Percentiles rank a stretch among this genome's conserved stretches.
Conservation (phyloP, 2,888 invertebrate species). For the Imbricaverruca yamaguchii region DNA sequence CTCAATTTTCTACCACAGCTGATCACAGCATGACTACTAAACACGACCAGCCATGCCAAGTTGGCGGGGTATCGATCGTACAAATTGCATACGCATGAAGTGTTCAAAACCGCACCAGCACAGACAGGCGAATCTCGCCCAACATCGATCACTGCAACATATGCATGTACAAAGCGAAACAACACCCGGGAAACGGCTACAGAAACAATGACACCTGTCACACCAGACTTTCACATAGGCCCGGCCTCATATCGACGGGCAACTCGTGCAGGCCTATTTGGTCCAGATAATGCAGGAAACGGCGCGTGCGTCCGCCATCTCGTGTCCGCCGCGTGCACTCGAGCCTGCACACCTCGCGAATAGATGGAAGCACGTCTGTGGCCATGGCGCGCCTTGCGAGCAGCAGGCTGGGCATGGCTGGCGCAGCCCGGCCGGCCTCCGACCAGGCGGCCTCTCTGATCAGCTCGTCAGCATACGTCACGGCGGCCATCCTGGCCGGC, state of each 20-base stretch:
- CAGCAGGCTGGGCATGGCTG: not conserved
- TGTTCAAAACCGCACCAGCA: no score
- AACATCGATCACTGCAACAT: no score
- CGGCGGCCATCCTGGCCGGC: not conserved
- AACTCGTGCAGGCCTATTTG: not conserved
- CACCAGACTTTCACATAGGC: not conserved
- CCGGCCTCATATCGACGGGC: not conserved
- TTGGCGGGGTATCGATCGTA: no score
- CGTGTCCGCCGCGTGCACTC: not conserved
- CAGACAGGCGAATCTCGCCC: no score
- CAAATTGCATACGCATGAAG: no score
- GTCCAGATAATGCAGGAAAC: not conserved
- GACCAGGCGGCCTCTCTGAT: not conserved
- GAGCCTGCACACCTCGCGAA: not conserved
- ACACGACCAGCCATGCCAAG: no score
- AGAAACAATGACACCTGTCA: not conserved
- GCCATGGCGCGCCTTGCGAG: not conserved
- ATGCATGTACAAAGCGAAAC: no score
- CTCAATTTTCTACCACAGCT: no score
- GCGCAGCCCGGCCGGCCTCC: not conserved
- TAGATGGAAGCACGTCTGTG: constrained; percentile 7
- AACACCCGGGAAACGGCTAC: no score
- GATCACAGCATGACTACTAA: no score
- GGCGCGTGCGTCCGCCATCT: not conserved
- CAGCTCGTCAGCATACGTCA: not conserved